These are phyloP conservation scores for Falco cherrug DNA, from an alignment of 2,797 vertebrate species.

Conservation along the genomic window DNA sequence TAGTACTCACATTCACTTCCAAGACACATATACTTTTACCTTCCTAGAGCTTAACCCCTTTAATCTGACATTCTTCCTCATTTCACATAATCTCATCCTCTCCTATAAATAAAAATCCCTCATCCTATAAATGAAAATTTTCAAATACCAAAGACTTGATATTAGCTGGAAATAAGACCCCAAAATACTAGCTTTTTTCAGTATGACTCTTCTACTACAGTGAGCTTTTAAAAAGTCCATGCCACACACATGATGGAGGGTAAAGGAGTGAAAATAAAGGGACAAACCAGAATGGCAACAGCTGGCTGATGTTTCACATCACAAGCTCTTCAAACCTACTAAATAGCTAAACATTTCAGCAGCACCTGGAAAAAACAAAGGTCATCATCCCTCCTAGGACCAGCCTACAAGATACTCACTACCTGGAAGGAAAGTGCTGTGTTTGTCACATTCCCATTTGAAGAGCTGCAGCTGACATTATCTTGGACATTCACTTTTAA, in stretches of 20 bases:
- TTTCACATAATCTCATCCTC: not conserved
- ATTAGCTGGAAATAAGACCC: not conserved
- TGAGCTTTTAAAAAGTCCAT: not conserved
- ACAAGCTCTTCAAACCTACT: not conserved
- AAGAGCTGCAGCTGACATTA: not conserved
- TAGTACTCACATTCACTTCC: not conserved
- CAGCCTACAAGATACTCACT: not conserved
- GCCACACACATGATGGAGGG: fast-evolving
- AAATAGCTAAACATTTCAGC: not conserved
- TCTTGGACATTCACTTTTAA: not conserved
- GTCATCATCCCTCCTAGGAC: not conserved
- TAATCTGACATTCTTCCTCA: not conserved
- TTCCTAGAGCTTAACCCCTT: not conserved
- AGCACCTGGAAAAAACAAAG: not conserved
- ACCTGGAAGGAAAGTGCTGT: not conserved
- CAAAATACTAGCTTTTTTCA: not conserved
- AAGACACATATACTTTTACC: not conserved
- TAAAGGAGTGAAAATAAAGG: not conserved
- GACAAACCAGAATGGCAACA: not conserved
- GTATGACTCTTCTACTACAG: not conserved
- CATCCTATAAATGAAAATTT: not conserved
- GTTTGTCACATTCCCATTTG: not conserved
- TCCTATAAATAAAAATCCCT: not conserved
- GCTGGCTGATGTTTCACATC: not conserved
- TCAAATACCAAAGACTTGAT: not conserved